Percentiles rank a stretch among this genome's conserved stretches.
Evolutionary conservation across 1,140 invertebrate species (phyloP).

Genomic region (Drosophila kohkoa): DNA sequence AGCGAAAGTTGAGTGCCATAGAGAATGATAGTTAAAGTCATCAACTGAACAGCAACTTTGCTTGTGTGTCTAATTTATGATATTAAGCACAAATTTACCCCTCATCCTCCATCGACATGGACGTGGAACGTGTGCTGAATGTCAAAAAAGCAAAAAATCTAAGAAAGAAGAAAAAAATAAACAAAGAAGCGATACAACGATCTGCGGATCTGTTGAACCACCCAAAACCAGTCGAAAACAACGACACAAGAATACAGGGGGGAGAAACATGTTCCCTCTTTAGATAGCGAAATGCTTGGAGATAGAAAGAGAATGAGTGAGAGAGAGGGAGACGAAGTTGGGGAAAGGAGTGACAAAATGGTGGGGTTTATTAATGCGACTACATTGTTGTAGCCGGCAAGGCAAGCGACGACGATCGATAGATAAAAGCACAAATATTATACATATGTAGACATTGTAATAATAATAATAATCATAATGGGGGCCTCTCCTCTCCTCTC

Average conservation of each 20-base stretch:
- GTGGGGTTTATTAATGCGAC: constrained; percentile 32
- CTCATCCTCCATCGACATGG: not conserved
- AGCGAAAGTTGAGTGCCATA: constrained; percentile 36
- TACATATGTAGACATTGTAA: constrained; percentile 40
- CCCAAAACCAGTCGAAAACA: constrained; percentile 33
- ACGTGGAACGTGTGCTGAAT: constrained; percentile 27
- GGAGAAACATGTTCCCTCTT: constrained; percentile 5
- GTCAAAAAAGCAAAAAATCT: constrained; percentile 8
- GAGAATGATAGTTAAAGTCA: constrained; percentile 15
- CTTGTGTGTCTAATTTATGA: constrained; percentile 23
- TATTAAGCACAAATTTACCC: constrained; percentile 4
- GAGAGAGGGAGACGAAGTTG: constrained; percentile 5
- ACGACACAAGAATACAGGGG: not conserved
- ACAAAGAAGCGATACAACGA: constrained; percentile 5
- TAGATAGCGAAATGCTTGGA: constrained; percentile 12
- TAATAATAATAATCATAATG: constrained; percentile 43
- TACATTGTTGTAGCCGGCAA: constrained; percentile 31
- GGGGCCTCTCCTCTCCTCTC: constrained; percentile 10
- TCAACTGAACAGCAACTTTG: too few relatives aligned
- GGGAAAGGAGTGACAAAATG: constrained; percentile 35
- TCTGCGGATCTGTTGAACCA: constrained; percentile 28
- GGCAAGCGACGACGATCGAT: constrained; percentile 1
- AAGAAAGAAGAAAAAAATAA: not conserved
- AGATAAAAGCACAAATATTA: constrained; percentile 21
- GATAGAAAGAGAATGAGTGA: not conserved